These are phyloP conservation scores for Neosilurus hyrtlii DNA, from an alignment of 2,797 vertebrate species.

Conservation along the genomic window DNA sequence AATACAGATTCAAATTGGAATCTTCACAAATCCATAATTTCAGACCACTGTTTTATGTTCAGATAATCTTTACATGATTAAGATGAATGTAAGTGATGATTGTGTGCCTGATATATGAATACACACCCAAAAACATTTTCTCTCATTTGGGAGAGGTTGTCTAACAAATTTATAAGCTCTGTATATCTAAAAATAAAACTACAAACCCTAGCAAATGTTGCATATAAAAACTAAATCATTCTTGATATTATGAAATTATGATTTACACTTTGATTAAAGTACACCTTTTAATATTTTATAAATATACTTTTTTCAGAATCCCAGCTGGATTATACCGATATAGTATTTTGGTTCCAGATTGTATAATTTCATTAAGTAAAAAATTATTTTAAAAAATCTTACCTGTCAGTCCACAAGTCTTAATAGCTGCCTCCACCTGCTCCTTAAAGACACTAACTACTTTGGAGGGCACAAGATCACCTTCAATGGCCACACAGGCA, in stretches of 20 bases:
- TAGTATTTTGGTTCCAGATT: neutral
- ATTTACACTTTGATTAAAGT: neutral
- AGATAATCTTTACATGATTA: too few species aligned
- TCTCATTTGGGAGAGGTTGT: too few species aligned
- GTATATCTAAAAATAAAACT: too few species aligned
- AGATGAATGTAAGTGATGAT: too few species aligned
- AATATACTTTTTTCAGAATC: too few species aligned
- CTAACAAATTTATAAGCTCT: too few species aligned
- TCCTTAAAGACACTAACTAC: slow-evolving; percentile 75
- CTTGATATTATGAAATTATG: neutral
- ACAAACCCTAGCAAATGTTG: too few species aligned
- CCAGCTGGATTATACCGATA: neutral
- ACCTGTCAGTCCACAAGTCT: slow-evolving; percentile 74
- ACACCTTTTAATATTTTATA: neutral
- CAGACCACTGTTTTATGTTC: too few species aligned
- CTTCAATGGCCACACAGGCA: slow-evolving; percentile 71
- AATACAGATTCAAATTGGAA: too few species aligned
- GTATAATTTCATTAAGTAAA: neutral
- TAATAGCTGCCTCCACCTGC: slow-evolving; percentile 74
- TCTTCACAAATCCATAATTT: too few species aligned
- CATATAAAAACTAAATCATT: neutral
- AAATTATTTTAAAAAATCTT: slow-evolving; percentile 48
- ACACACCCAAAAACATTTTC: too few species aligned
- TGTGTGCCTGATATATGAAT: too few species aligned
- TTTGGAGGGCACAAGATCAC: slow-evolving; percentile 78